Percentiles rank a stretch among this genome's conserved stretches.
Conservation (phyloP, 2,113 vertebrate species). For the Ptychochromis oligacanthus region DNA sequence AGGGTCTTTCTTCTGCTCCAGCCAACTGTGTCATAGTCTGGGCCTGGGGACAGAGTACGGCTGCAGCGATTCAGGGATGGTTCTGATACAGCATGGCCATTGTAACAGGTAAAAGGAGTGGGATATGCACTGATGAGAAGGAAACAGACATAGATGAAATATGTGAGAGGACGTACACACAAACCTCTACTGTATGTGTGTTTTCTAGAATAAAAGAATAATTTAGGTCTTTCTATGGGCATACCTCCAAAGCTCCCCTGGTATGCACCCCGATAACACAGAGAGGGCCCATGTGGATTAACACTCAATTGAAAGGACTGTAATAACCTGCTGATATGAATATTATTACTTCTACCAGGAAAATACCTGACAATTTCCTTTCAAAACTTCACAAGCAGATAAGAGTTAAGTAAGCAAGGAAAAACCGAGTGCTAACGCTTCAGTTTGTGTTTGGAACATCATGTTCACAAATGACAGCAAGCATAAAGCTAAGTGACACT, state of each 20-base stretch:
- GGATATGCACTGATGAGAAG: conserved; percentile 55
- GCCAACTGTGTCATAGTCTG: conserved; percentile 72
- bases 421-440: background rate
- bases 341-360: conserved; percentile 58
- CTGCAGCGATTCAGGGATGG: conserved; percentile 65
- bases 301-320: conserved; percentile 65
- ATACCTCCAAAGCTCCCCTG: conserved; percentile 65
- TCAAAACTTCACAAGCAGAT: conserved; percentile 17
- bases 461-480: conserved; percentile 24
- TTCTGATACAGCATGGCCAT: conserved; percentile 61
- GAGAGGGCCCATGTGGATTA: conserved; percentile 70
- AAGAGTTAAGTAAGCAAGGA: conserved; percentile 37
- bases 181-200: conserved; percentile 37
- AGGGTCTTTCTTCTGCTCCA: conserved; percentile 82
- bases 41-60: conserved; percentile 68
- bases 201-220: conserved; percentile 69
- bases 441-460: conserved; percentile 31
- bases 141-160: conserved; percentile 24
- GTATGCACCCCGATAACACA: conserved; percentile 70
- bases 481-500: background rate
- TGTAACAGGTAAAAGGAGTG: conserved; percentile 57
- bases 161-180: conserved; percentile 33
- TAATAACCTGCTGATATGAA: conserved; percentile 75
- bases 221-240: conserved; percentile 71
- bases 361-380: conserved; percentile 52